These are phyloP conservation scores for Brachyptera putata DNA, from an alignment of 2,888 invertebrate genomes.

Conservation along the genomic window DNA sequence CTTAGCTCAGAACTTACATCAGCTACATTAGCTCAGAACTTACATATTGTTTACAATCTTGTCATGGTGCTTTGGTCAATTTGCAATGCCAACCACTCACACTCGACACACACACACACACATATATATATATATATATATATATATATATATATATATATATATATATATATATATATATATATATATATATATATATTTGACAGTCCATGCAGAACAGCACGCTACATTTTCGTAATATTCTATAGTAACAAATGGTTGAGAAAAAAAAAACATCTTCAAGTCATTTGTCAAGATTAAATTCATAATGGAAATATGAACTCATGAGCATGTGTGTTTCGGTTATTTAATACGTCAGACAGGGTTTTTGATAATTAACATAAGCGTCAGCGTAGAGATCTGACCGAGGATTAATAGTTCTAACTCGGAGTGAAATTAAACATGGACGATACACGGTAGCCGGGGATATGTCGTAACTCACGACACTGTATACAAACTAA, in stretches of 20 bases:
- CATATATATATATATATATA: too few species aligned
- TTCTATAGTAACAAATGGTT: constrained; percentile 18
- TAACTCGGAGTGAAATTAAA: background rate
- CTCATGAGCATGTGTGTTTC: constrained; percentile 21
- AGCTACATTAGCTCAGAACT: too few species aligned
- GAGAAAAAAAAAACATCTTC: background rate
- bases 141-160: too few species aligned
- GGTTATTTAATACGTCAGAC: constrained; percentile 19
- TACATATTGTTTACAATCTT: constrained; percentile 1
- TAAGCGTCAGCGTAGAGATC: constrained; percentile 11
- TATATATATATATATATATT: too few species aligned
- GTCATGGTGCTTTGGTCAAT: constrained; percentile 13
- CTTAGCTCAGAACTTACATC: too few species aligned
- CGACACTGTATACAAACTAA: background rate
- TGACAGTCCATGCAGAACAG: background rate
- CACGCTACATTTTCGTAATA: too few species aligned
- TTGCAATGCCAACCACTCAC: constrained; percentile 12
- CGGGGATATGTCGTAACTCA: constrained; percentile 1
- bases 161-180: too few species aligned
- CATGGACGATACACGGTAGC: constrained; percentile 3
- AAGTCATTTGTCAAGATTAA: constrained; percentile 24
- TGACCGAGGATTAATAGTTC: background rate
- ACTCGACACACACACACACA: too few species aligned
- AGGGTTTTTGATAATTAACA: constrained; percentile 22
- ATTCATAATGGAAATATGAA: constrained; percentile 23